Conservation (phyloP, 1,140 invertebrate genomes). For the Ooceraea biroi region DNA sequence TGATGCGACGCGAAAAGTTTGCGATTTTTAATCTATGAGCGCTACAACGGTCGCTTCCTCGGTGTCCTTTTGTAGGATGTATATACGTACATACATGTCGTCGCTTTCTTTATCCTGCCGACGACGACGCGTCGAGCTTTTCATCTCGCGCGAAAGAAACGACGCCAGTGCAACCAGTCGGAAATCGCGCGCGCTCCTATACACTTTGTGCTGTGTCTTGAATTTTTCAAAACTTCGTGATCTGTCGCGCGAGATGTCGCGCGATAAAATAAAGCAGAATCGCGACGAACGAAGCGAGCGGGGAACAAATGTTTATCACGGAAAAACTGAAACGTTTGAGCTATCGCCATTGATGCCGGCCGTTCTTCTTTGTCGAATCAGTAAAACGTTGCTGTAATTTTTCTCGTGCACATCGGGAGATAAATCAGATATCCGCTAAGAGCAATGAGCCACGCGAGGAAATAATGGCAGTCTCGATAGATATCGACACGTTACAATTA, state of each 20-base stretch:
- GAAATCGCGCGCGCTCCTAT: slow-evolving; percentile 32
- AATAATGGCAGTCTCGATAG: background rate
- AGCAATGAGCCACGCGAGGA: background rate
- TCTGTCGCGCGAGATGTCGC: slow-evolving; percentile 32
- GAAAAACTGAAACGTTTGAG: slow-evolving; percentile 44
- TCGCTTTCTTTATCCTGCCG: slow-evolving; percentile 42
- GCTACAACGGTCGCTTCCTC: slow-evolving; percentile 17
- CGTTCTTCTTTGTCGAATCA: background rate
- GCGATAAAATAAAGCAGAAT: slow-evolving; percentile 47
- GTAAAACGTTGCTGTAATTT: background rate
- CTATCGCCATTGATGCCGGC: slow-evolving; percentile 16
- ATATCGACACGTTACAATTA: background rate
- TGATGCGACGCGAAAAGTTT: slow-evolving; percentile 69
- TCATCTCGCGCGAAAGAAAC: slow-evolving; percentile 65
- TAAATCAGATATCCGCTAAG: background rate
- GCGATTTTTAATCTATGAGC: slow-evolving; percentile 67
- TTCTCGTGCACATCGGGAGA: background rate
- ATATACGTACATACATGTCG: background rate
- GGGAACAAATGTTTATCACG: slow-evolving; percentile 34
- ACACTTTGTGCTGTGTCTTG: slow-evolving; percentile 33
- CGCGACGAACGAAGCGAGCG: slow-evolving; percentile 27
- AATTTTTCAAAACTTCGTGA: slow-evolving; percentile 55
- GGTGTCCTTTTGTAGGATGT: slow-evolving; percentile 24
- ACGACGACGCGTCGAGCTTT: slow-evolving; percentile 54
- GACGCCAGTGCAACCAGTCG: slow-evolving; percentile 38